Evolutionary conservation across 1,140 invertebrate genomes (phyloP).

Genomic region (Drosophila carrolli): DNA sequence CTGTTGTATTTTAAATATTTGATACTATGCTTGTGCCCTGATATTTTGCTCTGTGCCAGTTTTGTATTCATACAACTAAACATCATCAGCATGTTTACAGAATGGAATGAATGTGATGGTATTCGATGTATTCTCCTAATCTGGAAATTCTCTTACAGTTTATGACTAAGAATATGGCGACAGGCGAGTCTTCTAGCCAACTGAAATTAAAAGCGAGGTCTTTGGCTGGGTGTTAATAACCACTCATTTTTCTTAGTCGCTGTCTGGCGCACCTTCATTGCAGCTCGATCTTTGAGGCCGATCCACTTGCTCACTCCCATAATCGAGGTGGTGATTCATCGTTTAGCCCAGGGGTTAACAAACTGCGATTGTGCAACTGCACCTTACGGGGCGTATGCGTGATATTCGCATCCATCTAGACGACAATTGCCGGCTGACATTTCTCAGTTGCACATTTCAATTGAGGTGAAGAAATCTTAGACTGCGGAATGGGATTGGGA

Average conservation of each 20-base stretch:
- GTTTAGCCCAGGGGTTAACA: constrained; percentile 62
- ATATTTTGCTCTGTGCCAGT: too few species aligned
- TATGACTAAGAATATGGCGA: constrained; percentile 14
- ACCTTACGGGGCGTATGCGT: constrained; percentile 57
- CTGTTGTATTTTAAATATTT: too few species aligned
- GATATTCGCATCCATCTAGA: constrained; percentile 79
- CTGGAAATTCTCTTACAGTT: too few species aligned
- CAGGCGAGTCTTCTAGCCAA: background rate
- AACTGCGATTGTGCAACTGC: constrained; percentile 60
- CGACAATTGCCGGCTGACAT: constrained; percentile 80
- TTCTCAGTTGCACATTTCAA: constrained; percentile 84
- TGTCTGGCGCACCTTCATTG: constrained; percentile 33
- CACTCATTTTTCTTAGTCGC: constrained; percentile 40
- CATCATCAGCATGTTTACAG: too few species aligned
- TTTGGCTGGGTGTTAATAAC: constrained; percentile 1
- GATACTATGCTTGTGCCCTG: too few species aligned
- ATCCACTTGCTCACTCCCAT: constrained; percentile 45
- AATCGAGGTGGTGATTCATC: constrained; percentile 24
- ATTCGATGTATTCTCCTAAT: too few species aligned
- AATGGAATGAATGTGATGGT: too few species aligned
- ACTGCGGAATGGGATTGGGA: constrained; percentile 10
- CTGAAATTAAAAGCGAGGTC: background rate
- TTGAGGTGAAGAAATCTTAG: constrained; percentile 63
- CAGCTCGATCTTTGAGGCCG: constrained; percentile 25
- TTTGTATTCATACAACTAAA: too few species aligned